phyloP scores from a whole-genome alignment of 1,140 invertebrate genomes.

The Diorhabda carinulata region DNA sequence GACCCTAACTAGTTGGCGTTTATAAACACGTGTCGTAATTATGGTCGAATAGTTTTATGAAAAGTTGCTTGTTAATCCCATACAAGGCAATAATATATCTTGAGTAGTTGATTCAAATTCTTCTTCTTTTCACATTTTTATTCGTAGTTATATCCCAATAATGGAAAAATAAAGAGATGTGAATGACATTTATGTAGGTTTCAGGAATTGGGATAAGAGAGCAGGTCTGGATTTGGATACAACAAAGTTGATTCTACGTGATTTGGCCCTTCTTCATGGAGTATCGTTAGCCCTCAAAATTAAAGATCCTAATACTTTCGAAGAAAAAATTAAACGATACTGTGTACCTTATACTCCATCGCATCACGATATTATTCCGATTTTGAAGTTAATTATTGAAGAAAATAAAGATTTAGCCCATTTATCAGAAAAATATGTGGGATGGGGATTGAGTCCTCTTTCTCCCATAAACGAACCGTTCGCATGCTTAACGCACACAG shows the following conservation, averaged over 20 bases:
- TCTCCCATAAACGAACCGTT: constrained; percentile 44
- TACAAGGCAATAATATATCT: too few species aligned
- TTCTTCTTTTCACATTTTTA: too few species aligned
- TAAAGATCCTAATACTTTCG: constrained; percentile 49
- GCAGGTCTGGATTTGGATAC: constrained; percentile 49
- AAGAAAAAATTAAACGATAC: constrained; percentile 41
- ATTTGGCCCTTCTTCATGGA: constrained; percentile 53
- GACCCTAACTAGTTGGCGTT: too few species aligned
- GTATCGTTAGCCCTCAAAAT: constrained; percentile 50
- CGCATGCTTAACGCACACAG: constrained; percentile 53
- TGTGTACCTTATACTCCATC: constrained; percentile 13
- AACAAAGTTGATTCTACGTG: constrained; percentile 45
- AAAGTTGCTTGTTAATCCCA: too few species aligned
- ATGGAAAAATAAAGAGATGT: too few species aligned
- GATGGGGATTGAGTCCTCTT: not conserved
- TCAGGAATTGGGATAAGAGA: constrained; percentile 46
- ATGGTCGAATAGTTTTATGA: too few species aligned
- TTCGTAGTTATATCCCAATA: too few species aligned
- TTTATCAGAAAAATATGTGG: not conserved
- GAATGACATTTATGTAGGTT: constrained; percentile 33
- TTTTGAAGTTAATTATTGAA: constrained; percentile 22
- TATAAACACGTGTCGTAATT: too few species aligned
- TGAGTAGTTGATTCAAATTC: too few species aligned
- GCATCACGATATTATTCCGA: too few species aligned
- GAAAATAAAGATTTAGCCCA: constrained; percentile 37